These are phyloP conservation scores for Mormyrus proboscirostris DNA, from an alignment of 2,797 vertebrate genomes.

Conservation along the genomic window DNA sequence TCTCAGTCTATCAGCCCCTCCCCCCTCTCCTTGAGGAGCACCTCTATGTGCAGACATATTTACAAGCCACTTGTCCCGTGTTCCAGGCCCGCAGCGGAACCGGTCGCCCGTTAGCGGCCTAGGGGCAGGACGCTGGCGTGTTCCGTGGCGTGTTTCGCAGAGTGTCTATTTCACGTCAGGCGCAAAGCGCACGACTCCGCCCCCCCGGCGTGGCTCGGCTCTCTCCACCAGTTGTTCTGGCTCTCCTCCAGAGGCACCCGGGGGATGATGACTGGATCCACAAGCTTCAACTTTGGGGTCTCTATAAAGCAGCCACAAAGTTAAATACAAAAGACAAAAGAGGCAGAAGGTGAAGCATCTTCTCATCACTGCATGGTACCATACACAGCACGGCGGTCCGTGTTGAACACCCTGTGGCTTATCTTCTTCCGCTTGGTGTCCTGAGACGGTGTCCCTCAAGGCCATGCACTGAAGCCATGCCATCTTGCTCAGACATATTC, in stretches of 20 bases:
- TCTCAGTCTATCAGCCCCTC: conserved; percentile 18
- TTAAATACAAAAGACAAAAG: conserved; percentile 42
- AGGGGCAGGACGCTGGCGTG: neutral
- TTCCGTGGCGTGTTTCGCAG: conserved; percentile 38
- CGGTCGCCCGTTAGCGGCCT: neutral
- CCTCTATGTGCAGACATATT: conserved; percentile 48
- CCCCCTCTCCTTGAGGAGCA: conserved; percentile 29
- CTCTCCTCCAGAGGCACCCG: conserved; percentile 69
- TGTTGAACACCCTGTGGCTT: conserved; percentile 54
- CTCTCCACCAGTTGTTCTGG: conserved; percentile 54
- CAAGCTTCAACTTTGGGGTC: conserved; percentile 62
- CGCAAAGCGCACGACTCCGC: conserved; percentile 61
- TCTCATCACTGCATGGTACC: conserved; percentile 5
- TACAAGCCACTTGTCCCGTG: conserved; percentile 42
- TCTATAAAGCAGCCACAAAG: conserved; percentile 58
- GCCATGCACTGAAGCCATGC: neutral
- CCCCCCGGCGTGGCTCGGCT: conserved; percentile 52
- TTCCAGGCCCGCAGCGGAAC: neutral
- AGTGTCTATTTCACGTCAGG: conserved; percentile 54
- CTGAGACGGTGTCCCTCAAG: neutral
- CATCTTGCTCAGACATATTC: neutral
- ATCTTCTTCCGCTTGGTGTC: neutral
- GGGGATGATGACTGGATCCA: conserved; percentile 67
- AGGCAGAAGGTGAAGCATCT: conserved; percentile 53
- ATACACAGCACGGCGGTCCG: conserved; percentile 33